phyloP scores from a whole-genome alignment of 1,140 invertebrate genomes.

The Uloborus diversus region DNA sequence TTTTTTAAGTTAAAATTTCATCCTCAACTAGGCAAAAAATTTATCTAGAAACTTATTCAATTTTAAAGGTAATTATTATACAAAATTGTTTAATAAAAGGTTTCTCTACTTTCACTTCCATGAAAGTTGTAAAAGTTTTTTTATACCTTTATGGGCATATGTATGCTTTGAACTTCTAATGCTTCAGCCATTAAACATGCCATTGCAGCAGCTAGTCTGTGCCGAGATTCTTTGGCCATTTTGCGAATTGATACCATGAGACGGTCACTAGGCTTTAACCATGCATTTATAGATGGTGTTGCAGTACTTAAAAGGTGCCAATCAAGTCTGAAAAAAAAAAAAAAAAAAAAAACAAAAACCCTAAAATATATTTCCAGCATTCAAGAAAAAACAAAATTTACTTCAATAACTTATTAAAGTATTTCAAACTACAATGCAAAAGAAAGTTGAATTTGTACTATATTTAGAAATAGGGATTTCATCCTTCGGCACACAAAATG shows the following conservation, averaged over 20 bases:
- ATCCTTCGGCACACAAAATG: no score
- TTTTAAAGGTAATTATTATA: no score
- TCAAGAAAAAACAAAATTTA: slow-evolving; percentile 5
- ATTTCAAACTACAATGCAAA: no score
- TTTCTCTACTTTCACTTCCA: no score
- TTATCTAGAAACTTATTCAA: no score
- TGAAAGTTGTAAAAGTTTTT: no score
- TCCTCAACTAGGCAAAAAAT: no score
- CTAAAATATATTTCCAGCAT: neutral
- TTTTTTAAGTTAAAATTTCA: no score
- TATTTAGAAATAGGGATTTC: no score
- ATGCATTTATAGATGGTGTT: slow-evolving; percentile 94
- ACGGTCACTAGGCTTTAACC: slow-evolving; percentile 95
- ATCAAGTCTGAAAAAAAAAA: slow-evolving; percentile 74
- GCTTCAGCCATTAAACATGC: slow-evolving; percentile 95
- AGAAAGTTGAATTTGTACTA: no score
- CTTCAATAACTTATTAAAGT: no score
- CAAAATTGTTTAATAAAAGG: no score
- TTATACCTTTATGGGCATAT: slow-evolving; percentile 82
- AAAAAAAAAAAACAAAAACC: slow-evolving; percentile 24
- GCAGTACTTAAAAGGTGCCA: slow-evolving; percentile 97
- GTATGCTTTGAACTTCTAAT: slow-evolving; percentile 82
- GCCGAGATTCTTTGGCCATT: slow-evolving; percentile 76
- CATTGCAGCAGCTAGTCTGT: slow-evolving; percentile 77
- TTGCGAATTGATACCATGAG: slow-evolving; percentile 83